Base-by-base conservation (phyloP, 2,888 invertebrate genomes). In the Melipona bicolor region DNA sequence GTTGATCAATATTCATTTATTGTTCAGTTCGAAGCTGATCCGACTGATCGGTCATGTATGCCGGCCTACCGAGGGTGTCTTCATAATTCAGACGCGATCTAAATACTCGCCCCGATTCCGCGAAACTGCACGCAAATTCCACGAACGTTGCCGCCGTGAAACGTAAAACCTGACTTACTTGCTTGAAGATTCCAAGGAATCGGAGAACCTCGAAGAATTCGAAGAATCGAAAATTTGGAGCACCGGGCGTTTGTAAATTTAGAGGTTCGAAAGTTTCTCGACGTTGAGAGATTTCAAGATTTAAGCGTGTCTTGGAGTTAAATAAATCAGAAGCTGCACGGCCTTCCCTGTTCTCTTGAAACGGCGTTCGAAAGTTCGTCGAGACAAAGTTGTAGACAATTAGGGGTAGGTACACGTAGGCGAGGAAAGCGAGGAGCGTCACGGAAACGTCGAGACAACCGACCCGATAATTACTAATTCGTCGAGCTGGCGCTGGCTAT, bases 1-100 rank as follows among this genome's bases (percentile, higher is more conserved):
- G 72, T 71, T 79, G 83, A 87, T 88, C 88, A 73, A 88, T 88
- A 88, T 86, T 83, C 78, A 71, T 85, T 81, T 81, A 72, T 72
- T 32, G 73, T 76, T 74, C 64, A 64, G 65, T 43, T 52, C 68
- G 81, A 75, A 72, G 79, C 64, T 52, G 52, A 70, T 62, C 62
- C 61, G 56, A 9, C 21, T 62, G 59, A 81, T 54, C 64, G 73
- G 65, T 70, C 71, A 52, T 19, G 17, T 19, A 49, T 24, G 5
- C 54, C 19, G 50, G 50, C 17, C 65, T 27, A 27, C 13, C 43
- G 4, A 3, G 4, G 13, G 21, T 52, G 52, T 70, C 17, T 67
- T 67, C 59, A 50, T 54, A 56, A 67, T 65, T 76, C 50, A n/a
- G 13, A 74, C 5, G 2, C 19, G 59, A 11, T 59, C 56, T 27